phyloP scores from a whole-genome alignment of 2,888 invertebrate species.

The Pheosia gnoma region DNA sequence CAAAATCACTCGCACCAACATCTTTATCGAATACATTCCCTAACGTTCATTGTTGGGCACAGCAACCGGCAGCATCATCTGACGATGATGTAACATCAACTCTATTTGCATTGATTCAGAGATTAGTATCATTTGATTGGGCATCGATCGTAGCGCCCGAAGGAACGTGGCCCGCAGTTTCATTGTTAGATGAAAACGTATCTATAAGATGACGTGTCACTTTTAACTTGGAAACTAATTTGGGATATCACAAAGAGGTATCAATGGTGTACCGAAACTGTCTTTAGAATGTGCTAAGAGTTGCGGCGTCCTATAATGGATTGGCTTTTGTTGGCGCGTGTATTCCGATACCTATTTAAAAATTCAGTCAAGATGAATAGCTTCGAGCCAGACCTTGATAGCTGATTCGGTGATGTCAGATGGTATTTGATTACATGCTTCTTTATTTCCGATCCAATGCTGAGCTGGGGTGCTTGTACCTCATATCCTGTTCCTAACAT shows the following conservation, averaged over 20 bases:
- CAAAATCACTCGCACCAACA: conserved; percentile 49
- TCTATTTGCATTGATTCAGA: conserved; percentile 60
- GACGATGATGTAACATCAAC: conserved; percentile 65
- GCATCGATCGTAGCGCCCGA: conserved; percentile 53
- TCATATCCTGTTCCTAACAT: conserved; percentile 5
- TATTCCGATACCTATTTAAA: conserved; percentile 49
- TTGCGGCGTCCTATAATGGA: conserved; percentile 62
- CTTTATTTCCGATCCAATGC: conserved; percentile 11
- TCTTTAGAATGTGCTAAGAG: conserved; percentile 73
- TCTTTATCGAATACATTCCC: conserved; percentile 58
- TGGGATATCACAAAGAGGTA: conserved; percentile 79
- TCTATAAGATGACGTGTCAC: conserved; percentile 78
- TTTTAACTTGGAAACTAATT: conserved; percentile 81
- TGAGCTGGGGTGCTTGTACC: not conserved
- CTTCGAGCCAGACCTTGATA: not conserved
- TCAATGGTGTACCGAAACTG: conserved; percentile 78
- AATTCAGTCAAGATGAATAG: conserved; percentile 23
- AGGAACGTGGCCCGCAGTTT: conserved; percentile 75
- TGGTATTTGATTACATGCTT: conserved; percentile 25
- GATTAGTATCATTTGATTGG: conserved; percentile 52
- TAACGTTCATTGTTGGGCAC: conserved; percentile 56
- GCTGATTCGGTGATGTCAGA: conserved; percentile 6
- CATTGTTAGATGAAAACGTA: conserved; percentile 80
- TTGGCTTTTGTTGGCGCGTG: conserved; percentile 69
- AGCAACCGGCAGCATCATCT: conserved; percentile 53